Evolutionary conservation across 2,888 invertebrate genomes (phyloP).

Genomic region (Bibio marci): DNA sequence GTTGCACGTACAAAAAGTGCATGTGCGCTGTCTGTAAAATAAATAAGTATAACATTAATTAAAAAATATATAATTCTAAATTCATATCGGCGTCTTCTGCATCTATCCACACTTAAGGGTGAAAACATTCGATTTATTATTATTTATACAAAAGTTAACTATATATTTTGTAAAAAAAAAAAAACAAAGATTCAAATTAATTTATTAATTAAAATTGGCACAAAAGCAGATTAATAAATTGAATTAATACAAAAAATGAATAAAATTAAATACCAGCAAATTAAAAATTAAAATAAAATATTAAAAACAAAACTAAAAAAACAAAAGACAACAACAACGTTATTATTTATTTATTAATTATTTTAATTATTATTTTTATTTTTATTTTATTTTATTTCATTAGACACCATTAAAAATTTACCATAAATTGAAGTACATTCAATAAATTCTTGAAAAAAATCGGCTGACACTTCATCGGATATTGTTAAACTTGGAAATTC

Average conservation of each 20-base stretch:
- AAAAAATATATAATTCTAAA: conserved; percentile 1
- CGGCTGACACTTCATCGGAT: conserved; percentile 29
- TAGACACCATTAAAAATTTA: conserved; percentile 21
- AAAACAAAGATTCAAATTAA: no score
- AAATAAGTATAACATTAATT: conserved; percentile 8
- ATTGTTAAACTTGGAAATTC: conserved; percentile 32
- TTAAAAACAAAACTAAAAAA: neutral
- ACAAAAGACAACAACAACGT: neutral
- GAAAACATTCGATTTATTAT: neutral
- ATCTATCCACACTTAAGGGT: neutral
- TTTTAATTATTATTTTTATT: no score
- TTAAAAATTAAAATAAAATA: neutral
- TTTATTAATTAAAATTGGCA: no score
- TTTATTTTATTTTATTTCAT: no score
- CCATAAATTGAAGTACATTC: conserved; percentile 27
- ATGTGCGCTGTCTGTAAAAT: conserved; percentile 56
- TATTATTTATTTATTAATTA: no score
- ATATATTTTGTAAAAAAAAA: no score
- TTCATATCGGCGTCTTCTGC: no score
- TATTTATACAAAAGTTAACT: neutral
- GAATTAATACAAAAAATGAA: neutral
- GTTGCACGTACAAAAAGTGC: conserved; percentile 84
- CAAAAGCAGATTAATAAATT: no score
- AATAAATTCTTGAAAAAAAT: conserved; percentile 27
- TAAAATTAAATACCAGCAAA: neutral